Conservation (phyloP, 2,888 invertebrate species). For the Eupsilia transversa region DNA sequence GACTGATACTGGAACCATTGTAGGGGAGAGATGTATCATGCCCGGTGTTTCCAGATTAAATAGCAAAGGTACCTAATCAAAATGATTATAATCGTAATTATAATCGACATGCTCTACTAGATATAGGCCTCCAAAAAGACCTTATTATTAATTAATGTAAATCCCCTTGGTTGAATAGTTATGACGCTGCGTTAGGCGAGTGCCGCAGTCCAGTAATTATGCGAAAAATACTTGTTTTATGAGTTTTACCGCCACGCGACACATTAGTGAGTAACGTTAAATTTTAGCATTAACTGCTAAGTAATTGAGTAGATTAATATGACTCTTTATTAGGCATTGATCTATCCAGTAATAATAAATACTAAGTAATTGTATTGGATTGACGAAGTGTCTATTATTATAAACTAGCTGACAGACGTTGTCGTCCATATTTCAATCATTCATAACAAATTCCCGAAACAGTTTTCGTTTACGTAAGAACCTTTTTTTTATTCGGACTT, state of each 20-base stretch:
- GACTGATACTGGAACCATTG: constrained; percentile 24
- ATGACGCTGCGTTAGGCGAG: background rate
- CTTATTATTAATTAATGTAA: background rate
- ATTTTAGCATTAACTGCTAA: background rate
- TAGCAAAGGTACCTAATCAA: background rate
- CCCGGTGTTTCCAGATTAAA: background rate
- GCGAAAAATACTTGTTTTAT: background rate
- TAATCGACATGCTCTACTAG: background rate
- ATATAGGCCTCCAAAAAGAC: background rate
- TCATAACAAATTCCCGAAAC: too few relatives aligned
- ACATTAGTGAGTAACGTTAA: constrained; percentile 2
- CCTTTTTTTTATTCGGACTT: too few relatives aligned
- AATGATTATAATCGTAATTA: background rate
- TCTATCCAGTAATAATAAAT: background rate
- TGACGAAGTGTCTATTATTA: background rate
- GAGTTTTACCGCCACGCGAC: constrained; percentile 5
- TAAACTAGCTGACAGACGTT: too few relatives aligned
- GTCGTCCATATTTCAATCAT: too few relatives aligned
- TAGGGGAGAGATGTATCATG: constrained; percentile 19
- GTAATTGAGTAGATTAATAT: constrained; percentile 5
- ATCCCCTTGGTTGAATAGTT: background rate
- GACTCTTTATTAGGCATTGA: constrained; percentile 1
- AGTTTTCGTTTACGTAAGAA: too few relatives aligned
- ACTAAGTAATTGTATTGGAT: constrained; percentile 13
- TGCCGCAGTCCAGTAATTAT: constrained; percentile 1